These are phyloP conservation scores for Meteorus colon DNA, from an alignment of 2,888 invertebrate genomes.

Conservation along the genomic window DNA sequence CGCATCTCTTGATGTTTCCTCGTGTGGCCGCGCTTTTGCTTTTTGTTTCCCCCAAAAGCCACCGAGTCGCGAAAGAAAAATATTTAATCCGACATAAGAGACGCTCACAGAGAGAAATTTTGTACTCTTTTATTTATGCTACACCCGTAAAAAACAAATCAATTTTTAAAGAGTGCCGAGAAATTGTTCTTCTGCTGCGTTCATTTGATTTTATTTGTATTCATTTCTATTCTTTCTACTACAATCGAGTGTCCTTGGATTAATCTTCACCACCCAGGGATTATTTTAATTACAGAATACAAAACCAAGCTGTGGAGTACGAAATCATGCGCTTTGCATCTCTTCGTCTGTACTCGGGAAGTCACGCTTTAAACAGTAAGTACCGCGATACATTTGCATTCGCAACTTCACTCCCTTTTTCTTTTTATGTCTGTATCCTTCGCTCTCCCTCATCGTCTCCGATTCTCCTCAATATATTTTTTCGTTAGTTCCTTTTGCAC, in stretches of 20 bases:
- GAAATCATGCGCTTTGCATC: slow-evolving; percentile 29
- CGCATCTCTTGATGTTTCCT: slow-evolving; percentile 28
- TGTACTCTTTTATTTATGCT: not conserved
- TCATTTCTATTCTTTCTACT: not conserved
- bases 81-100: not conserved
- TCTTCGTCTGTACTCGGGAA: slow-evolving; percentile 43
- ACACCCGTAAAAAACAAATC: not conserved
- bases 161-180: not conserved
- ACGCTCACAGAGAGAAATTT: not conserved
- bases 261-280: slow-evolving; percentile 29
- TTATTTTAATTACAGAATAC: slow-evolving; percentile 35
- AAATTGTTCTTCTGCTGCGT: not conserved
- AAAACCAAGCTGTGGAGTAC: not conserved
- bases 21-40: slow-evolving; percentile 19
- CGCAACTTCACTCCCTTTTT: slow-evolving; percentile 45
- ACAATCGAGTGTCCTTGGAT: slow-evolving; percentile 23
- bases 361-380: slow-evolving; percentile 47
- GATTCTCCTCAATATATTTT: slow-evolving; percentile 51
- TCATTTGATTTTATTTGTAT: not conserved
- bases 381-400: slow-evolving; percentile 58
- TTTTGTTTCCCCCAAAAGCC: slow-evolving; percentile 33
- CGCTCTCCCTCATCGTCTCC: slow-evolving; percentile 48
- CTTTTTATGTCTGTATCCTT: slow-evolving; percentile 7
- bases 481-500: slow-evolving; percentile 39
- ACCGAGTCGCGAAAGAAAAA: slow-evolving; percentile 2